These are phyloP conservation scores for Aromia moschata DNA, from an alignment of 2,888 invertebrate genomes.

Conservation along the genomic window DNA sequence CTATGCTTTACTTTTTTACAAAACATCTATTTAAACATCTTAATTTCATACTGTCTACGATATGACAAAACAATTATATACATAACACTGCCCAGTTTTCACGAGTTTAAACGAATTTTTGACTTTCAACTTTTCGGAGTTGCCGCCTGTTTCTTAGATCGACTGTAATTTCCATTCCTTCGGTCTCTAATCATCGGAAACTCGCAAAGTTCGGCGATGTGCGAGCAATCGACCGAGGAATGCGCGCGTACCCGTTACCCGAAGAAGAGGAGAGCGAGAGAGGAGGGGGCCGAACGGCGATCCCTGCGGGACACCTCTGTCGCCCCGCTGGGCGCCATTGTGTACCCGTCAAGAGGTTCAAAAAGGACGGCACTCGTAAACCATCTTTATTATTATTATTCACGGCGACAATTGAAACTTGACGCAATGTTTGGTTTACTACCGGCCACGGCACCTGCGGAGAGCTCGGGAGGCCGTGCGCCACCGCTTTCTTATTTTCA, in stretches of 20 bases:
- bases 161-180: no score
- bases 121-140: no score
- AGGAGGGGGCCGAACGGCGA: constrained; percentile 35
- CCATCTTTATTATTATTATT: constrained; percentile 62
- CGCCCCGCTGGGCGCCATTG: constrained; percentile 61
- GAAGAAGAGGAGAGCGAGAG: constrained; percentile 21
- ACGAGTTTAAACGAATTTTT: no score
- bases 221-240: constrained; percentile 26
- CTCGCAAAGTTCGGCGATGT: constrained; percentile 5
- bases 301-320: constrained; percentile 56
- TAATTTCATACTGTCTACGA: no score
- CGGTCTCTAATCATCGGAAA: no score
- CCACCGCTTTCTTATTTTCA: constrained; percentile 25
- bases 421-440: constrained; percentile 54
- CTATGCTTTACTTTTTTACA: no score
- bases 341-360: constrained; percentile 61
- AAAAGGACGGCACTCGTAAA: constrained; percentile 60
- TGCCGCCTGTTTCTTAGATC: no score
- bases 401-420: constrained; percentile 56
- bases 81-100: no score
- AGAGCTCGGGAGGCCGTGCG: constrained; percentile 31
- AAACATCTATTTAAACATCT: no score
- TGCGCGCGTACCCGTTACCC: constrained; percentile 20
- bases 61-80: no score
- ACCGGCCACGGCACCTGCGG: constrained; percentile 39